phyloP scores from a whole-genome alignment of 1,140 invertebrate genomes.

The Lordiphosa mommai region DNA sequence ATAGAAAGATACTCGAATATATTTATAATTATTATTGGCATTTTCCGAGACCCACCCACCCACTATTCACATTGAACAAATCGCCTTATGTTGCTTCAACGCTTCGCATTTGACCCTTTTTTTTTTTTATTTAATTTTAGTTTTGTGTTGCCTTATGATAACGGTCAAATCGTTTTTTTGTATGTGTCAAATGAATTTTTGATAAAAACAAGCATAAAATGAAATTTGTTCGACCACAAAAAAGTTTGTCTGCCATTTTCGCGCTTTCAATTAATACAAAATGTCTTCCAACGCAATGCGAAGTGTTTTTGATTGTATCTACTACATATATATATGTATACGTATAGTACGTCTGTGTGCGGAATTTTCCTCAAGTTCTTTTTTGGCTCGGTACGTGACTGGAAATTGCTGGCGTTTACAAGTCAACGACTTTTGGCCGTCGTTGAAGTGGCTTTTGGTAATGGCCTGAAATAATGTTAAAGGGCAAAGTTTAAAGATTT shows the following conservation, averaged over 20 bases:
- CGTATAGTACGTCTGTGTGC: no score
- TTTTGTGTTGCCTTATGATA: slow-evolving; percentile 6
- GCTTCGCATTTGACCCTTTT: slow-evolving; percentile 5
- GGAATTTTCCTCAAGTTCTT: background rate
- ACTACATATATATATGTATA: no score
- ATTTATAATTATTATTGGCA: slow-evolving; percentile 10
- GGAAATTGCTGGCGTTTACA: background rate
- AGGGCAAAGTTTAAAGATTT: no score
- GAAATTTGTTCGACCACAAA: background rate
- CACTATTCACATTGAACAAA: background rate
- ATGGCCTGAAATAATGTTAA: no score
- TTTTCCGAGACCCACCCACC: background rate
- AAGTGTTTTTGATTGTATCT: no score
- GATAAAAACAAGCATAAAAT: background rate
- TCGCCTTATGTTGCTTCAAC: slow-evolving; percentile 5
- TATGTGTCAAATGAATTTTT: slow-evolving; percentile 1
- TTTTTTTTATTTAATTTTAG: background rate
- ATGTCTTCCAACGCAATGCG: no score
- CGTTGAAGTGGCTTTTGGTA: background rate
- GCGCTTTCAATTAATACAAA: slow-evolving; percentile 3
- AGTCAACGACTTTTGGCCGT: background rate
- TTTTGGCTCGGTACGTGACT: background rate
- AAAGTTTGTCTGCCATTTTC: slow-evolving; percentile 1
- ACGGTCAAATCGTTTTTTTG: slow-evolving; percentile 6
- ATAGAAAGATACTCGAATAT: background rate